Percentiles rank a stretch among this genome's conserved stretches.
These are phyloP conservation scores for Mesocentrotus franciscanus DNA, from an alignment of 53 echinoderm and acorn worm genomes.

Conservation along the genomic window DNA sequence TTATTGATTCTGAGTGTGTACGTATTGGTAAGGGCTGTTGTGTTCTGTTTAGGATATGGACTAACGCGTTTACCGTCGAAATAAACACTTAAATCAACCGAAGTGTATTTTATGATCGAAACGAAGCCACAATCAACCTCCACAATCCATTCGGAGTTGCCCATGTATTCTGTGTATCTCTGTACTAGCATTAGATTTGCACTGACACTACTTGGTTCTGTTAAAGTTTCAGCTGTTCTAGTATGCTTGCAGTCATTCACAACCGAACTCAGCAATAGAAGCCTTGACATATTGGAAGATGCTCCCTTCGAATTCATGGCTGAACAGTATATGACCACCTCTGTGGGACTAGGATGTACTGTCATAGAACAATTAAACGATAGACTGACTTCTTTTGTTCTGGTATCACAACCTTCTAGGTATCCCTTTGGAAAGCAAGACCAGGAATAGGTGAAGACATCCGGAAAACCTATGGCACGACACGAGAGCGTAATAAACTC, in stretches of 20 bases:
- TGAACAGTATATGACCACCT: not conserved
- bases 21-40: not conserved
- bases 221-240: not conserved
- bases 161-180: not conserved
- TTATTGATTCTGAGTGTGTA: not conserved
- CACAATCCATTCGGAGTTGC: not conserved
- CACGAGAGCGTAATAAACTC: not conserved
- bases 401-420: constrained; percentile 13
- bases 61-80: not conserved
- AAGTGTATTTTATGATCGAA: not conserved
- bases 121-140: not conserved
- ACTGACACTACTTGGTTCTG: not conserved
- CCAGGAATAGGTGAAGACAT: constrained; percentile 1
- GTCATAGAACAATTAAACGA: not conserved
- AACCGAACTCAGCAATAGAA: not conserved
- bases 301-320: constrained; percentile 11
- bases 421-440: not conserved
- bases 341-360: not conserved
- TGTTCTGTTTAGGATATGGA: not conserved
- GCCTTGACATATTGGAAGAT: not conserved
- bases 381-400: not conserved
- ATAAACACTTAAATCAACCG: not conserved
- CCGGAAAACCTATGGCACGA: not conserved
- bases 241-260: not conserved
- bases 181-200: not conserved